Conservation (phyloP, 2,797 vertebrate species). For the Parauchenoglanis ngamensis region DNA sequence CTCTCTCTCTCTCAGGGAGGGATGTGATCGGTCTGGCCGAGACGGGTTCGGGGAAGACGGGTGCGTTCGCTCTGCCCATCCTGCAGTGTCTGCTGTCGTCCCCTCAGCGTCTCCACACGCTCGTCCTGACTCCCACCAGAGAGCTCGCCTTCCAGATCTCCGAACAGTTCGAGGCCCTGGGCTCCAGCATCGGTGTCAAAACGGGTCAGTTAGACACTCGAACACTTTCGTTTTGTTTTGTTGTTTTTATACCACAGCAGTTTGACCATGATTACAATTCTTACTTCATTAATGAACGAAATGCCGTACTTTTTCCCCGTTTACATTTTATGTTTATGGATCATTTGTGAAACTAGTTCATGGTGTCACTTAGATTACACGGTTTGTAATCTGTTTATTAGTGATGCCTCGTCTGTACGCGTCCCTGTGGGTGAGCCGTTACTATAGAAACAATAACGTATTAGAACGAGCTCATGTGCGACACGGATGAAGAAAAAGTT, state of each 20-base stretch:
- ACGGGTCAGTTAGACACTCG: slow-evolving; percentile 71
- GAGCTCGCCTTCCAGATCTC: slow-evolving; percentile 97
- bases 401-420: no score
- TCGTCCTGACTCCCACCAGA: slow-evolving; percentile 93
- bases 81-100: slow-evolving; percentile 87
- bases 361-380: no score
- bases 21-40: slow-evolving; percentile 96
- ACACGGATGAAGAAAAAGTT: no score
- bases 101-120: slow-evolving; percentile 89
- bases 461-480: no score
- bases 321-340: background rate
- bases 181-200: slow-evolving; percentile 94
- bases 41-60: slow-evolving; percentile 97
- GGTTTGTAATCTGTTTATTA: no score
- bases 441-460: no score
- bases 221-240: no score
- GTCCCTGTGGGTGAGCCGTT: no score
- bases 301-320: background rate
- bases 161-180: slow-evolving; percentile 95
- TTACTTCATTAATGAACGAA: background rate
- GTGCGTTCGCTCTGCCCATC: slow-evolving; percentile 93
- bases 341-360: no score
- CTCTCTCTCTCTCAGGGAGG: slow-evolving; percentile 73
- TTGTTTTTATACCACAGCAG: background rate
- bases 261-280: no score